Evolutionary conservation across 2,888 invertebrate genomes (phyloP), one percentile per base, ranked within the genome.

Genomic region (Lithophane semibrunnea): DNA sequence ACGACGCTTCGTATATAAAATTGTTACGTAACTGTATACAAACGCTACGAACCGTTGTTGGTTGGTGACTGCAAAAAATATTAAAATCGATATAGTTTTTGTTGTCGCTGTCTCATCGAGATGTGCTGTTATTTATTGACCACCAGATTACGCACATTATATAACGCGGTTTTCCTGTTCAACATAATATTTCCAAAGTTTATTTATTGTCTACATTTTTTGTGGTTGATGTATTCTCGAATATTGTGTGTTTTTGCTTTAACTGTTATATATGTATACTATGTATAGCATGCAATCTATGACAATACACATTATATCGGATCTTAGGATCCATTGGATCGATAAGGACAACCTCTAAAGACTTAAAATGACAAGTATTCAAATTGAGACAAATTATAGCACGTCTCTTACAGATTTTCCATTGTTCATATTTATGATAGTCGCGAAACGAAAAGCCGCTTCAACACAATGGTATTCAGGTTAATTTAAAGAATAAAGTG

Each of bases 51-150:
- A 83, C 75, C 80, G 81, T 83, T 79, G 37, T 37, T 37, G 37
- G 68, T 56, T 37, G 29, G 78, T 61, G 75, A 82, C 54, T 77
- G 77, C 78, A 87, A 87, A 88, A 88, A 88, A 85, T 85, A 84
- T 75, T 79, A 79, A 68, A 86, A 86, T 85, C 83, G 81, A 87
- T 84, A 83, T 69, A 82, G 78, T 88, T 89, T 89, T 88, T 84
- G 85, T 16, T 78, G 79, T 79, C 71, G 79, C 74, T 70, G 77
- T 81, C 78, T 82, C 84, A 71, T 77, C 76, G 78, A 86, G 83
- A 88, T 84, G 82, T 76, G 72, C 80, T 78, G 84, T 86, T 86
- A 89, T 86, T 88, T 88, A 88, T 89, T 82, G 85, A 74, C 81
- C 69, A 78, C 83, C 79, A 87, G 88, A 89, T 89, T 88, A 85